Percentiles rank a stretch among this genome's conserved stretches.
Evolutionary conservation across 1,140 invertebrate genomes (phyloP).

Genomic region (Vollenhovia emeryi): DNA sequence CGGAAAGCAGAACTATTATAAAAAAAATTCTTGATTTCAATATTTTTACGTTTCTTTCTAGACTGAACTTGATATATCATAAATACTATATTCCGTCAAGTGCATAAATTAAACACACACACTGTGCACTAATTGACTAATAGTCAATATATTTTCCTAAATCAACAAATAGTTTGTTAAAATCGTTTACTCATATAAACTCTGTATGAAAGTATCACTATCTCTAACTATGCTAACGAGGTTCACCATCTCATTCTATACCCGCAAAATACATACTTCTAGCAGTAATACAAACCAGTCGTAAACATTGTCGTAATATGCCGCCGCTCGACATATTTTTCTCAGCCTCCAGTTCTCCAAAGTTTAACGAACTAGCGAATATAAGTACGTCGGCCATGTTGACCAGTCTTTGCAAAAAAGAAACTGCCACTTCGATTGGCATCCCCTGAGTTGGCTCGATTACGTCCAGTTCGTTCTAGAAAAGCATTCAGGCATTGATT

Average conservation of each 20-base stretch:
- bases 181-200: neutral
- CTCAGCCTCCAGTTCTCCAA: conserved; percentile 98
- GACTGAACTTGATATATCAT: neutral
- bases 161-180: conserved; percentile 9
- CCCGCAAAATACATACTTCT: conserved; percentile 48
- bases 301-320: conserved; percentile 97
- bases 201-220: conserved; percentile 19
- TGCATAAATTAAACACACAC: conserved; percentile 30
- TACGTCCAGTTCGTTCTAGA: conserved; percentile 98
- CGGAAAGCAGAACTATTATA: neutral
- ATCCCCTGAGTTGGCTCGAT: conserved; percentile 99
- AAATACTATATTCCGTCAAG: conserved; percentile 21
- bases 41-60: conserved; percentile 13
- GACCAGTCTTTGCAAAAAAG: conserved; percentile 97
- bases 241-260: conserved; percentile 14
- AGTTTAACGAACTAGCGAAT: conserved; percentile 98
- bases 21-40: neutral
- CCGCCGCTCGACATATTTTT: conserved; percentile 99
- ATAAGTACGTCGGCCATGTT: conserved; percentile 99
- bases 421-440: conserved; percentile 98
- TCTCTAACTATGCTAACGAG: conserved; percentile 41
- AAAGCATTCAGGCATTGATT: conserved; percentile 59
- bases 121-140: conserved; percentile 37
- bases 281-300: conserved; percentile 91
- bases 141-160: conserved; percentile 24